Percentiles rank a stretch among this genome's conserved stretches.
Conservation (phyloP, 2,797 vertebrate species). For the Myripristis jacobus region DNA sequence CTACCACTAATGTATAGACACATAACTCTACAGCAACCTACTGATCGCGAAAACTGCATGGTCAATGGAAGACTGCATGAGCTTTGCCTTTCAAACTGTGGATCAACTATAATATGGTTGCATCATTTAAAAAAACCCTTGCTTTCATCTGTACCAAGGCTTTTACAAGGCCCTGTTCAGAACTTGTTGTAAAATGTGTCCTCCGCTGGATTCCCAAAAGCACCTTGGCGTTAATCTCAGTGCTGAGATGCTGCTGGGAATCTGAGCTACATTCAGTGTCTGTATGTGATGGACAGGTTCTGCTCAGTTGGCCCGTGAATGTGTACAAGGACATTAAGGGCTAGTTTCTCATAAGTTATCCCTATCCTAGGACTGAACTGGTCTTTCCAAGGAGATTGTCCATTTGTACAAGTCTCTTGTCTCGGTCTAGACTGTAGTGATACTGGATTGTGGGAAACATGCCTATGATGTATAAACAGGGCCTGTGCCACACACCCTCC, state of each 20-base stretch:
- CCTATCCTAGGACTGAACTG: slow-evolving; percentile 63
- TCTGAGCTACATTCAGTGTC: slow-evolving; percentile 46
- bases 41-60: slow-evolving; percentile 84
- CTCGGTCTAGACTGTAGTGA: slow-evolving; percentile 69
- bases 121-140: slow-evolving; percentile 81
- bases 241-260: slow-evolving; percentile 29
- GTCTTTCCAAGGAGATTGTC: slow-evolving; percentile 59
- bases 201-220: slow-evolving; percentile 70
- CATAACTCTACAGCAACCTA: slow-evolving; percentile 78
- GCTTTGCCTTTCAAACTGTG: slow-evolving; percentile 83
- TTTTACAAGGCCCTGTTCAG: slow-evolving; percentile 69
- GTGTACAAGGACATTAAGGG: slow-evolving; percentile 75
- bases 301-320: slow-evolving; percentile 64
- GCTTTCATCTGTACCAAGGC: slow-evolving; percentile 80
- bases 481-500: slow-evolving; percentile 67
- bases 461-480: slow-evolving; percentile 68
- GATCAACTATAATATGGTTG: slow-evolving; percentile 80
- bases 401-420: slow-evolving; percentile 27
- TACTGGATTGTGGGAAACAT: slow-evolving; percentile 62
- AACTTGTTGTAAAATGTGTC: slow-evolving; percentile 57
- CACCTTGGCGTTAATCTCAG: slow-evolving; percentile 69
- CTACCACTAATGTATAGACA: slow-evolving; percentile 67
- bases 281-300: slow-evolving; percentile 57
- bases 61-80: slow-evolving; percentile 86
- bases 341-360: slow-evolving; percentile 75